These are phyloP conservation scores for Bufotes viridis DNA, from an alignment of 2,797 vertebrate species.

Conservation along the genomic window DNA sequence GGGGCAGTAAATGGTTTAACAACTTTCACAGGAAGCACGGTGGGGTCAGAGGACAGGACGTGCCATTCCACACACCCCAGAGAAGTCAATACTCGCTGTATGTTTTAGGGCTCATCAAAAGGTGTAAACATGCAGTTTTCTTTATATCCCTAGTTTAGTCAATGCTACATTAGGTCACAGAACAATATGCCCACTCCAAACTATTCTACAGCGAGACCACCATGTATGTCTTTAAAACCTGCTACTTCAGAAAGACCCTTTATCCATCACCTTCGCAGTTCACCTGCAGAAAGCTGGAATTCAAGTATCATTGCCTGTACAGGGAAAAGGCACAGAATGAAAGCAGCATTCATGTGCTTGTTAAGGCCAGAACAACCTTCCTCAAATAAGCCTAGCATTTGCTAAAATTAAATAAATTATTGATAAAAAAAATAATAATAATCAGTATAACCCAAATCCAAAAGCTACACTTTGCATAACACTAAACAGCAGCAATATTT, in stretches of 20 bases:
- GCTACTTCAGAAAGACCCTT: background rate
- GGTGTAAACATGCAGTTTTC: conserved; percentile 46
- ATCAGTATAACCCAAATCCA: too few relatives aligned
- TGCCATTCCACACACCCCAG: conserved; percentile 59
- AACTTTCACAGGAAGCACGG: conserved; percentile 77
- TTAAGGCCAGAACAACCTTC: background rate
- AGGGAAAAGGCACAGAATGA: background rate
- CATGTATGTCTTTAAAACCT: background rate
- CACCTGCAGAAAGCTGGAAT: background rate
- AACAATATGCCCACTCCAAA: conserved; percentile 28
- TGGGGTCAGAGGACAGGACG: conserved; percentile 56
- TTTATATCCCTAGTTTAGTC: conserved; percentile 29
- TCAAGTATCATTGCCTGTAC: background rate
- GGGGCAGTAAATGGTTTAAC: conserved; percentile 76
- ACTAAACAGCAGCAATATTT: background rate
- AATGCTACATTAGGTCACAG: conserved; percentile 51
- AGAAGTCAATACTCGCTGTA: conserved; percentile 49
- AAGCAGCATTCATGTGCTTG: background rate
- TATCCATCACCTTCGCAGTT: background rate
- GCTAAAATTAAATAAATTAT: too few relatives aligned
- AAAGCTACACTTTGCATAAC: background rate
- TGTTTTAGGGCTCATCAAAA: conserved; percentile 56
- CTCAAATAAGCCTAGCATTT: background rate
- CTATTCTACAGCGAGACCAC: conserved; percentile 33
- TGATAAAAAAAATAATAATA: too few relatives aligned